phyloP scores from a whole-genome alignment of 1,140 invertebrate species.

The Calephelis virginiensis region DNA sequence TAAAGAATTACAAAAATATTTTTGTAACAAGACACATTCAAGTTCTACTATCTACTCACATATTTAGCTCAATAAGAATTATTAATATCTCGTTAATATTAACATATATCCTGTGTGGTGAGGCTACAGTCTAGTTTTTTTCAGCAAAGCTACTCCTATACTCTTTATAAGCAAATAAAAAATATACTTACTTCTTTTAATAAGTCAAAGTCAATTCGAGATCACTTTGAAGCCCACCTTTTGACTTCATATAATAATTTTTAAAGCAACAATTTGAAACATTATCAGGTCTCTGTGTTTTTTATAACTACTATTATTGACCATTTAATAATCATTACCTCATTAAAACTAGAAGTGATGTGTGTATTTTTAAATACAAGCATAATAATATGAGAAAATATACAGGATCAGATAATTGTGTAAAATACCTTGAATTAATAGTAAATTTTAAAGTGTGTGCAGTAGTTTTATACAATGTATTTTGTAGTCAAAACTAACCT shows the following conservation, averaged over 20 bases:
- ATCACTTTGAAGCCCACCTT: constrained; percentile 63
- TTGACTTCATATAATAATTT: constrained; percentile 57
- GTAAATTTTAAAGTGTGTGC: neutral
- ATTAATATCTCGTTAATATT: neutral
- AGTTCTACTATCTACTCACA: neutral
- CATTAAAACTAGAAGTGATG: constrained; percentile 8
- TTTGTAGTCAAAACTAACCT: neutral
- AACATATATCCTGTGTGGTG: neutral
- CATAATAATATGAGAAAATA: neutral
- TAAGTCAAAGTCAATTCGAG: constrained; percentile 63
- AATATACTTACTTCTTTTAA: constrained; percentile 49
- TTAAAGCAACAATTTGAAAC: constrained; percentile 69
- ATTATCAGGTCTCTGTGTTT: constrained; percentile 57
- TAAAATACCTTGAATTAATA: neutral
- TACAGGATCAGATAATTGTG: neutral
- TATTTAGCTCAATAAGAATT: neutral
- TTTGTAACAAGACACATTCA: neutral
- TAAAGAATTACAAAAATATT: constrained; percentile 11
- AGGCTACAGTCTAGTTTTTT: neutral
- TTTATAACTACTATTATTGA: constrained; percentile 23
- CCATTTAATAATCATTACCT: constrained; percentile 6
- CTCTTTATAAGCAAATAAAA: constrained; percentile 40
- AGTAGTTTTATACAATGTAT: neutral
- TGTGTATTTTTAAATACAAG: neutral
- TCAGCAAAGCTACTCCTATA: constrained; percentile 19